Evolutionary conservation across 1,140 invertebrate species (phyloP).

Genomic region (Babylonia areolata): DNA sequence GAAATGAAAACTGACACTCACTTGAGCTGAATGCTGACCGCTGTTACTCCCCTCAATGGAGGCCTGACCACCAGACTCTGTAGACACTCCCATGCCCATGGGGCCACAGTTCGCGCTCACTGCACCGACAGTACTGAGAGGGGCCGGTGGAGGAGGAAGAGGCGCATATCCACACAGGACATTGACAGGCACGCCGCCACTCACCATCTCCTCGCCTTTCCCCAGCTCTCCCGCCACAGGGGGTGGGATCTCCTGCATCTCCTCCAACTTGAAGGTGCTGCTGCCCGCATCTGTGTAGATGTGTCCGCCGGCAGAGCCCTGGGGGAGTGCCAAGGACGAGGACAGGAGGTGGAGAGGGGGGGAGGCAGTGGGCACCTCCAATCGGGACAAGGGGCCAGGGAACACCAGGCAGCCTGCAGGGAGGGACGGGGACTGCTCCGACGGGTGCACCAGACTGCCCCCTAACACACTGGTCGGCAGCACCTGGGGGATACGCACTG

Average conservation of each 20-base stretch:
- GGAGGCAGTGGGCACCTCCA: conserved; percentile 13
- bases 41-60: neutral
- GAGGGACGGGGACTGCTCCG: neutral
- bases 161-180: neutral
- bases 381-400: neutral
- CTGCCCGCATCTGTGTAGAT: conserved; percentile 24
- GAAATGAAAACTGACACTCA: too few relatives aligned
- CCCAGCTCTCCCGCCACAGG: neutral
- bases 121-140: neutral
- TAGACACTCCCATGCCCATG: neutral
- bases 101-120: neutral
- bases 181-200: too few relatives aligned
- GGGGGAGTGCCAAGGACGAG: neutral
- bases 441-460: neutral
- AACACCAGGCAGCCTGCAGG: neutral
- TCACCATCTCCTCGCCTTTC: neutral
- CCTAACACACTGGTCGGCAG: neutral
- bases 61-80: neutral
- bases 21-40: conserved; percentile 31
- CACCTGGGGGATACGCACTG: neutral
- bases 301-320: neutral
- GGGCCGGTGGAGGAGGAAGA: neutral
- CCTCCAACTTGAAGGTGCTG: neutral
- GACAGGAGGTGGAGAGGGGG: conserved; percentile 17
- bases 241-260: neutral